These are phyloP conservation scores for Meteorus colon DNA, from an alignment of 2,888 invertebrate species.

Conservation along the genomic window DNA sequence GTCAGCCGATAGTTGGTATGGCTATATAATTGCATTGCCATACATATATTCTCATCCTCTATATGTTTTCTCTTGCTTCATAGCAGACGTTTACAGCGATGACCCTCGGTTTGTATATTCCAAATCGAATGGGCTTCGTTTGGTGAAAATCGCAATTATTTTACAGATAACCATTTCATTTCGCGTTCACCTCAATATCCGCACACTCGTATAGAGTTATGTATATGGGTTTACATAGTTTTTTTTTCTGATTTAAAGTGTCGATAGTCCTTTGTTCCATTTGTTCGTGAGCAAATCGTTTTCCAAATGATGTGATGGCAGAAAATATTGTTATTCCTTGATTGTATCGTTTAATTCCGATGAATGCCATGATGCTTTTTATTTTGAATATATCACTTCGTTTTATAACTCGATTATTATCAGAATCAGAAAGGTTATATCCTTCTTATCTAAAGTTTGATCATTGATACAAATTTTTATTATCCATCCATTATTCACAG, in stretches of 20 bases:
- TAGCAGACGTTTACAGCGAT: constrained; percentile 35
- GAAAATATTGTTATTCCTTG: no score
- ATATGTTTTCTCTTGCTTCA: constrained; percentile 1
- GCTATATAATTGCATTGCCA: constrained; percentile 59
- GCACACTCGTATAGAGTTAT: background rate
- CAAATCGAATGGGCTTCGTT: constrained; percentile 49
- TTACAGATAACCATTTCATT: constrained; percentile 41
- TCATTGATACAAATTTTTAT: no score
- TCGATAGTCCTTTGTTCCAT: background rate
- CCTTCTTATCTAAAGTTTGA: no score
- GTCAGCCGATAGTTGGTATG: constrained; percentile 59
- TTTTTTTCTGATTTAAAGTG: background rate
- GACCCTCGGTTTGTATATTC: constrained; percentile 41
- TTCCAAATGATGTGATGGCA: no score
- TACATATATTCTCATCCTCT: constrained; percentile 28
- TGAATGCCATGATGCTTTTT: no score
- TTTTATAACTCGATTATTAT: no score
- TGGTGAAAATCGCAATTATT: constrained; percentile 56
- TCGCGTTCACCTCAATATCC: background rate
- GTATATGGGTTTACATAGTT: background rate
- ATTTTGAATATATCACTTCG: no score
- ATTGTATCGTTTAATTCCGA: no score
- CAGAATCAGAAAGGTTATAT: no score
- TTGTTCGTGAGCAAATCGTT: background rate
- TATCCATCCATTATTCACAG: no score